Conservation (phyloP, 1,140 invertebrate species). For the Drosophila azteca region DNA sequence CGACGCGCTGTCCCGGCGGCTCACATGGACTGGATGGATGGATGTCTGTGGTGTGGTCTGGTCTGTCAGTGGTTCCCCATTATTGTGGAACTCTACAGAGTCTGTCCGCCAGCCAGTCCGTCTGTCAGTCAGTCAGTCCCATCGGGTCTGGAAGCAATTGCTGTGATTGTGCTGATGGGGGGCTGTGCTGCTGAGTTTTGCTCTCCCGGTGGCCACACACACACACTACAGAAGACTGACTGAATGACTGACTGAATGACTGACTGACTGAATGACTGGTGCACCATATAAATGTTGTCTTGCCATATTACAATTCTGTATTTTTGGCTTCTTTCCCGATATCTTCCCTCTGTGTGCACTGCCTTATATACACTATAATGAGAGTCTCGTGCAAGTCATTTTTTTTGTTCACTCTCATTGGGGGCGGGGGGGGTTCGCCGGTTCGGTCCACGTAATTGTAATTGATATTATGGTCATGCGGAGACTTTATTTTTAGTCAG, state of each 20-base stretch:
- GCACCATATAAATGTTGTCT: constrained; percentile 58
- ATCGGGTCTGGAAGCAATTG: constrained; percentile 54
- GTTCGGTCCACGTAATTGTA: constrained; percentile 51
- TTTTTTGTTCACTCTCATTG: constrained; percentile 35
- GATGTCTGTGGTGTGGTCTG: constrained; percentile 7
- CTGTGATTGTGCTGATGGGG: constrained; percentile 56
- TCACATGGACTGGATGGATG: constrained; percentile 29
- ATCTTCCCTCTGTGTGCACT: constrained; percentile 16
- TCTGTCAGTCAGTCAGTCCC: constrained; percentile 10
- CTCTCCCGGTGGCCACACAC: constrained; percentile 16
- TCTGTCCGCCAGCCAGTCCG: constrained; percentile 3
- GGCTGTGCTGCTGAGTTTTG: constrained; percentile 34
- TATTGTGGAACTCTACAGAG: constrained; percentile 29
- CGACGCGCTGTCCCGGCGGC: constrained; percentile 33
- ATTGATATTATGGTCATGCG: constrained; percentile 78
- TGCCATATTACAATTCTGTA: constrained; percentile 56
- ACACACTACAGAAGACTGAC: constrained; percentile 4
- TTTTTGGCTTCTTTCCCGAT: constrained; percentile 61
- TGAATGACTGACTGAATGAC: background rate
- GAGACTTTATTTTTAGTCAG: constrained; percentile 72
- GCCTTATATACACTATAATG: constrained; percentile 66
- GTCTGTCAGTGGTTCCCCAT: constrained; percentile 46
- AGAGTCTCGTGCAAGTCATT: constrained; percentile 72
- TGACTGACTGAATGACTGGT: constrained; percentile 20
- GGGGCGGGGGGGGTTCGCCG: no score